These are phyloP conservation scores for Caradrina clavipalpis DNA, from an alignment of 2,888 invertebrate genomes.

Conservation along the genomic window DNA sequence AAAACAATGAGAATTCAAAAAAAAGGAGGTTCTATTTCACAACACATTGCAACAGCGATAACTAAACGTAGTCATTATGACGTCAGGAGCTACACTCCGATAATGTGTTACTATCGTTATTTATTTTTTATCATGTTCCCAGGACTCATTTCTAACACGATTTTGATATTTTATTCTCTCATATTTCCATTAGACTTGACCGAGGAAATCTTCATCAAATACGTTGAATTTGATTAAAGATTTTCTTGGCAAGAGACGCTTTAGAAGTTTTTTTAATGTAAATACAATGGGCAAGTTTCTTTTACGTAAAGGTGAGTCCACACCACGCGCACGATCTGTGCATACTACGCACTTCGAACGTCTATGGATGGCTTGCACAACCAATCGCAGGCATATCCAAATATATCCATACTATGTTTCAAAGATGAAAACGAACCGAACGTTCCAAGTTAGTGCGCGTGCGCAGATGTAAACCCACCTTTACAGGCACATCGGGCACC, in stretches of 20 bases:
- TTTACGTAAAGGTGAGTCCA: no score
- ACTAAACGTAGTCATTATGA: slow-evolving; percentile 41
- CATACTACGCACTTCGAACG: no score
- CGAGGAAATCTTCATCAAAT: not conserved
- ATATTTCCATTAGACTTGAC: slow-evolving; percentile 6
- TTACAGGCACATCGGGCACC: not conserved
- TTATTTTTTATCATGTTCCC: slow-evolving; percentile 30
- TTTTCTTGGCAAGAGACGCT: slow-evolving; percentile 6
- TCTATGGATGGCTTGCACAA: no score
- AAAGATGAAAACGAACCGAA: no score
- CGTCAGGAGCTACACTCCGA: slow-evolving; percentile 15
- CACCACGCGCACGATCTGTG: no score
- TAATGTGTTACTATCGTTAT: slow-evolving; percentile 29
- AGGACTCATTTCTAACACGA: slow-evolving; percentile 21
- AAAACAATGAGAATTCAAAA: slow-evolving; percentile 28
- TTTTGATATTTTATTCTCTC: slow-evolving; percentile 6
- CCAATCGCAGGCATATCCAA: no score
- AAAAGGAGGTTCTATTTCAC: slow-evolving; percentile 48
- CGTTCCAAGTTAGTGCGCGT: no score
- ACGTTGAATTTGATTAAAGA: slow-evolving; percentile 12
- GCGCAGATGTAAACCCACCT: no score
- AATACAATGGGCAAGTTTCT: not conserved
- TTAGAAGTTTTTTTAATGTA: not conserved
- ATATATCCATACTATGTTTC: no score
- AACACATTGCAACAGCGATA: slow-evolving; percentile 46